Base-by-base conservation (phyloP, 2,797 vertebrate species). In the Choloepus didactylus region DNA sequence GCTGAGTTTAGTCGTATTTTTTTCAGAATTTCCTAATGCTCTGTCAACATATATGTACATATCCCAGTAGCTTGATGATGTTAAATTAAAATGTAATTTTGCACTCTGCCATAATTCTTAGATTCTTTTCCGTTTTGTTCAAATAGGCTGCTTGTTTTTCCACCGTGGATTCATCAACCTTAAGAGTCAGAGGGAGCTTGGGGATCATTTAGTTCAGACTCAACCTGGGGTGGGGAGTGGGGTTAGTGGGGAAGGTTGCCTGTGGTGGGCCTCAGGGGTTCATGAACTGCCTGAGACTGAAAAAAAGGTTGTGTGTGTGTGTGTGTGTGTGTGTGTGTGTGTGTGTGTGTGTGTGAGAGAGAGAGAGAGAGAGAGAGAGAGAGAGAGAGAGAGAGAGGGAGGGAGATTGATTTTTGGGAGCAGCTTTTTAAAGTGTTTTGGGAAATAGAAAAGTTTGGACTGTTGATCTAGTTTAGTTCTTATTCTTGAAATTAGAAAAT, bases 71-170 rank as follows among this genome's bases (percentile, higher is more conserved):
- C 51, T 31, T 64, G 41, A 91, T 73, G 49, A 49, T 41, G 86
- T 56, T 62, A 86, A 73, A 85, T 87, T 84, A 72, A 92, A 84
- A 87, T 90, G 7, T 60, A 44, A 38, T 94, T 44, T 79, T 95
- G 46, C 35, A 56, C 23, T 91, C 19, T 87, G 85, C 49, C 25
- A 18, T 75, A 76, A 54, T 87, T 87, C 14, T 72, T 89, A 85
- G 15, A 35, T 91, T 94, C 59, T 93, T 83, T 94, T 31, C 35
- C 11, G 83, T 67, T 91, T 88, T 85, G 72, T 75, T 18, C 56
- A n/a, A 44, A 79, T 35, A 87, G 66, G 51, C 41, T 64, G 46
- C 31, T 85, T 82, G n/a, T 86, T 89, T 89, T 83, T 69, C 54
- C 27, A 83, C 25, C 11, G 38, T 91, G 56, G n/a, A 38, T 92